phyloP scores from a whole-genome alignment of 2,113 vertebrate species.

The Zosterops lateralis region DNA sequence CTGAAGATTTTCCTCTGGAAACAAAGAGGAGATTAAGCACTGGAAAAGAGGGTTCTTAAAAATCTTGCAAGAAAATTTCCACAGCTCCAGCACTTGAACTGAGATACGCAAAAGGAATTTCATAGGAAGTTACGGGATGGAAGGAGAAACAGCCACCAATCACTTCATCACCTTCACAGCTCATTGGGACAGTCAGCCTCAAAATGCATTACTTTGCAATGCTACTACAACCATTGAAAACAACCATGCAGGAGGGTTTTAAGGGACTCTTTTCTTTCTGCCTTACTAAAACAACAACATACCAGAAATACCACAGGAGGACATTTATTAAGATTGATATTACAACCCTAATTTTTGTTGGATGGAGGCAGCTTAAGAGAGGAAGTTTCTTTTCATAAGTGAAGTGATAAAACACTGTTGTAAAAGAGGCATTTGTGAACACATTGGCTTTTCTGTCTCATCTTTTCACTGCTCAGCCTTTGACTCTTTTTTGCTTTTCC shows the following conservation, averaged over 20 bases:
- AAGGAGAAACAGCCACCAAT: not conserved
- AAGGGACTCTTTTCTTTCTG: not conserved
- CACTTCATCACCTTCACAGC: not conserved
- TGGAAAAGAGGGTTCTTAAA: not conserved
- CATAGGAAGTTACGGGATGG: not conserved
- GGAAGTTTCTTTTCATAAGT: not conserved
- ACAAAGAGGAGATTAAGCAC: not conserved
- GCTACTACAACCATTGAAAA: not conserved
- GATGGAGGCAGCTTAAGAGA: not conserved
- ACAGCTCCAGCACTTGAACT: not conserved
- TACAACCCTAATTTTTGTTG: not conserved
- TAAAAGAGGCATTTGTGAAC: not conserved
- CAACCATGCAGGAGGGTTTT: not conserved
- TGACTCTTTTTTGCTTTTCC: not conserved
- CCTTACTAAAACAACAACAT: not conserved
- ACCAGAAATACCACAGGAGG: not conserved
- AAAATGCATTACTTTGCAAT: not conserved
- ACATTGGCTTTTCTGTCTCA: not conserved
- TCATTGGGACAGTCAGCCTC: not conserved
- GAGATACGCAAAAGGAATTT: not conserved
- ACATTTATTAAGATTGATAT: not conserved
- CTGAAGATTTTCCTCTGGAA: not conserved
- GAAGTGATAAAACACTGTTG: not conserved
- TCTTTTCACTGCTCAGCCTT: not conserved
- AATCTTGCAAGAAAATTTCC: not conserved